Evolutionary conservation across 2,797 vertebrate genomes (phyloP).

Genomic region (Acanthurus leucopareius): DNA sequence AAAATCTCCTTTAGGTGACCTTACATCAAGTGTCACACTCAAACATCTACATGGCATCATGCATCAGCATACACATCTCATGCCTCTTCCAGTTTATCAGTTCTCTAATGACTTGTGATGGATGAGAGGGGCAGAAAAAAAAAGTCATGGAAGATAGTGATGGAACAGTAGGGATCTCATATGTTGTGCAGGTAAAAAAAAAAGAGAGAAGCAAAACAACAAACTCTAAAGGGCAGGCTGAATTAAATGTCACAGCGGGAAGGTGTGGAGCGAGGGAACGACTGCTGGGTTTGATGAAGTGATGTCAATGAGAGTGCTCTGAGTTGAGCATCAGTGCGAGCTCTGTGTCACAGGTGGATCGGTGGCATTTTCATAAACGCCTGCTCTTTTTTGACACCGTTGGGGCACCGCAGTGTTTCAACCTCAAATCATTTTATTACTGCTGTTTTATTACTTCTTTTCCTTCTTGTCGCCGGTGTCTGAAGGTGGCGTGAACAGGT

Average conservation of each 20-base stretch:
- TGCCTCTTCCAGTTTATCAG: slow-evolving; percentile 10
- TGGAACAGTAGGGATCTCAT: slow-evolving; percentile 39
- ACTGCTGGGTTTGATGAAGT: slow-evolving; percentile 13
- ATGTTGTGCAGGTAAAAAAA: background rate
- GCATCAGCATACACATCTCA: slow-evolving; percentile 22
- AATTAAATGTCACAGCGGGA: slow-evolving; percentile 72
- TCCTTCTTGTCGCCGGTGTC: background rate
- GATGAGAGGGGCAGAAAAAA: slow-evolving; percentile 3
- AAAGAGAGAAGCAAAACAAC: slow-evolving; percentile 19
- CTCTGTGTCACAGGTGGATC: slow-evolving; percentile 5
- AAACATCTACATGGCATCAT: slow-evolving; percentile 29
- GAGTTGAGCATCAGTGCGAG: background rate
- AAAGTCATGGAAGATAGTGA: background rate
- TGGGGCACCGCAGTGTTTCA: background rate
- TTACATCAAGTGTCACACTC: slow-evolving; percentile 58
- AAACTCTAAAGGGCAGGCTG: slow-evolving; percentile 75
- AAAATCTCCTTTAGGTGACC: slow-evolving; percentile 56
- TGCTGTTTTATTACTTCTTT: background rate
- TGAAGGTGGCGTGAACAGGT: background rate
- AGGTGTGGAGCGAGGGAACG: background rate
- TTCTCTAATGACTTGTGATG: slow-evolving; percentile 28
- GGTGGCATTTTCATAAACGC: slow-evolving; percentile 22
- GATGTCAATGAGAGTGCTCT: slow-evolving; percentile 7
- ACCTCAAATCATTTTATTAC: background rate
- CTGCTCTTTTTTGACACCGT: background rate